Base-by-base conservation (phyloP, 2,113 vertebrate species). In the Odontesthes bonariensis region DNA sequence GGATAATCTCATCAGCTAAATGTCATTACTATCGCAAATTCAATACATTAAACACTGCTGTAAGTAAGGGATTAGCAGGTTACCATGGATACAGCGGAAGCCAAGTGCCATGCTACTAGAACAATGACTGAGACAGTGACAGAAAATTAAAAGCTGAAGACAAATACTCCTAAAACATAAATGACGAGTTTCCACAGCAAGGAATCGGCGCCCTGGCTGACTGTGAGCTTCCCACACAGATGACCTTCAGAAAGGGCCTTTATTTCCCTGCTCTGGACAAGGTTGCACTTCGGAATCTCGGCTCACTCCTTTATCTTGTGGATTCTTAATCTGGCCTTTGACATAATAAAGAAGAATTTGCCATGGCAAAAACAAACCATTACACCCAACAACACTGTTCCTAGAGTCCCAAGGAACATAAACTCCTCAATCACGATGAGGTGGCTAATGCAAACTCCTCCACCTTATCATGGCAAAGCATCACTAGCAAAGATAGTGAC, bases 1-100 rank as follows among this genome's bases (percentile, higher is more conserved):
- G 71, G 86, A 89, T 92, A 93, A 94, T 92, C 84, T 83, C 83
- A 94, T 94, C 89, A 91, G 72, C 55, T 31, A 82, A 92, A 94
- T 93, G 83, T 84, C 86, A 93, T 94, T 93, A 94, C 42, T 61
- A 47, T 74, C 56, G 60, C 77, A 89, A 93, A 94, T 88, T 83
- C 64, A 90, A 94, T 94, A 88, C 78, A 82, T 85, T 82, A 79
- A 51, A 40, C 6, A 31, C 73, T 76, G 72, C 77, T 77, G 81
- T 72, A 59, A 27, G 32, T 66, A 65, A 57, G 51, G 77, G 83
- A 91, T 87, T 88, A 83, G 85, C 47, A 35, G 71, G 93, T 92
- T 86, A 57, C 92, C 90, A 81, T 88, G 84, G 92, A 69, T 55
- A 82, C 89, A 64, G 79, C 70, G 57, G 86, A 93, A 84, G 81